Base-by-base conservation (phyloP, 2,797 vertebrate species). In the Tenualosa thibaudeaui region DNA sequence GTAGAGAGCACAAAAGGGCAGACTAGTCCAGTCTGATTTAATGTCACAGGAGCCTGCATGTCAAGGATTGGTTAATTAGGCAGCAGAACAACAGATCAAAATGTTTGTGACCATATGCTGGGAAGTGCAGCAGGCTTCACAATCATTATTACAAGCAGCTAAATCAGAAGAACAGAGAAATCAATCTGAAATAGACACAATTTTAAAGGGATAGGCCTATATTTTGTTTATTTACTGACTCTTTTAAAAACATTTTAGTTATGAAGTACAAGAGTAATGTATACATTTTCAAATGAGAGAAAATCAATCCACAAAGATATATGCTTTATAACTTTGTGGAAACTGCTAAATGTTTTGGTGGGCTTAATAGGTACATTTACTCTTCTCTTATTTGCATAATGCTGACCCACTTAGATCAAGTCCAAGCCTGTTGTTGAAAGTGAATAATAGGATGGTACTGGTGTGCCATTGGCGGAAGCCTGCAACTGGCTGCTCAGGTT, bases 401-500 rank as follows among this genome's bases (percentile, higher is more conserved):
- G 65, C 5, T 78, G 71, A 78, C 71, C 37, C 37, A 15, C 65
- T 71, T 71, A 10, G 26, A 0, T 71, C 15, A 43, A 78, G 5
- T 10, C 15, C 31, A 37, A 71, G 24, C 13, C 71, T 78, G 71
- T 78, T 46, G 37, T 46, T 43, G 7, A 78, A 78, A 43, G 13
- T 17, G 40, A 78, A 22, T 78, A 46, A 78, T 78, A 46, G 37
- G 68, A 75, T 75, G 68, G 68, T 9, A 46, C 71, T 71, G 31
- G 12, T 3, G 68, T 71, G 68, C 71, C 40, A 78, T 8, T 78
- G 40, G 40, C 40, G 4, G 3, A 40, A 40, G 65, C 26, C 13
- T 37, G 7, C 49, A 40, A 75, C 10, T 56, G 71, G 68, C 68
- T 43, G 68, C 68, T 75, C 81, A 37, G 84, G 81, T 19, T 68